Evolutionary conservation across 2,888 invertebrate species (phyloP), one percentile per base, ranked within the genome.

Genomic region (Protodeltote pygarga): DNA sequence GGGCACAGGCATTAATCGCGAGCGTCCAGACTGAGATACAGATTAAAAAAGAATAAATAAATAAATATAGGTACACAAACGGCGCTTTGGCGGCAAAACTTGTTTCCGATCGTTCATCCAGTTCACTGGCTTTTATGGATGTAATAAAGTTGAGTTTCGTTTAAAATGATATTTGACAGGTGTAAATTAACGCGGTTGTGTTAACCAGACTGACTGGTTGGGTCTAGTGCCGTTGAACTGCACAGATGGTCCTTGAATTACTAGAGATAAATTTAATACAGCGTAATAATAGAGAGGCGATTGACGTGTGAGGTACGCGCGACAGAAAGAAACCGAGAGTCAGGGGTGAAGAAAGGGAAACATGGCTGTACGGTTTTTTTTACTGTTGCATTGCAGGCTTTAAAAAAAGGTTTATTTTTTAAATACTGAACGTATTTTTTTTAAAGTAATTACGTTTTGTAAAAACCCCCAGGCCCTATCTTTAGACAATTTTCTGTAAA

Each of bases 201-300:
- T 85, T 83, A 85, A 89, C 89, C 85, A 86, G 89, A 83, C 80
- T 66, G 73, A 87, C 89, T 82, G 87, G 89, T 87, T 77, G 76
- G 32, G 42, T 73, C 74, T 85, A 87, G 87, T 84, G 87, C 82
- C 89, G 87, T 83, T 90, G 89, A 90, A 90, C 89, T 82, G 81
- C 80, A 80, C 85, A 85, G 86, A 85, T 85, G 88, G 88, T 84
- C 88, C 85, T 87, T 89, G 89, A 85, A 85, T 86, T 85, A 88
- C 82, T 85, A 83, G 81, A 87, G 82, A 89, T 89, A 86, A 82
- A 86, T 84, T 84, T 83, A 88, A 87, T 89, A 85, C 80, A 73
- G 76, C 77, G 75, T 88, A 87, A 88, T 89, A 87, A 85, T 85
- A 85, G 79, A 80, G 76, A 76, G 75, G 66, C 69, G 75, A 78